phyloP scores from a whole-genome alignment of 2,888 invertebrate species.

The Prostheceraeus crozeri region DNA sequence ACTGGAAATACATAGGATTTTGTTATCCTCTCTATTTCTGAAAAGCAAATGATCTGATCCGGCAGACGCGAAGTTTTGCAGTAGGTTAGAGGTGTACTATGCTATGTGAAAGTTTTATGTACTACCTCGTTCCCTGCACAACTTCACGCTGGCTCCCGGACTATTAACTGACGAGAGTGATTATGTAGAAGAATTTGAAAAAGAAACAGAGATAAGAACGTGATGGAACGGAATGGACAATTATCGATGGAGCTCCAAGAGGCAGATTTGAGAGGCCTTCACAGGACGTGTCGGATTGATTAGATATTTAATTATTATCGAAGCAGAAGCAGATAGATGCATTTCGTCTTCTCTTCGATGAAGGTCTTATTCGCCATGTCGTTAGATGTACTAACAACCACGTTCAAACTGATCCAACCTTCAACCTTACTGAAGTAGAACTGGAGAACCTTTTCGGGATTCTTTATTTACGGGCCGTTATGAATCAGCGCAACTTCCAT shows the following conservation, averaged over 20 bases:
- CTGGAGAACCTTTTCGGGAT: slow-evolving; percentile 12
- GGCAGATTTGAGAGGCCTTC: slow-evolving; percentile 1
- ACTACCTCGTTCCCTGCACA: no score
- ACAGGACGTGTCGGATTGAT: not conserved
- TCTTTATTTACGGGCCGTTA: slow-evolving; percentile 6
- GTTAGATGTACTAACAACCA: slow-evolving; percentile 3
- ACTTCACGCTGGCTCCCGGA: no score
- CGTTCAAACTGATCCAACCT: slow-evolving; percentile 17
- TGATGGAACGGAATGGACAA: not conserved
- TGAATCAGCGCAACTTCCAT: slow-evolving; percentile 15
- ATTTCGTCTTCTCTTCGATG: slow-evolving; percentile 9
- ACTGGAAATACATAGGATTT: no score
- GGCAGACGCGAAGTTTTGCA: no score
- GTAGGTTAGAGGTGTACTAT: no score
- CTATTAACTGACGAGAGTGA: slow-evolving; percentile 8
- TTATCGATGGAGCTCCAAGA: slow-evolving; percentile 3
- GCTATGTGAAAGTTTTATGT: no score
- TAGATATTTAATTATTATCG: not conserved
- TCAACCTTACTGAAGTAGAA: slow-evolving; percentile 23
- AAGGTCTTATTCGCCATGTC: slow-evolving; percentile 18
- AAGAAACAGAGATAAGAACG: slow-evolving; percentile 7
- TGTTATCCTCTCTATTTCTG: no score
- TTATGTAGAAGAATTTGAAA: slow-evolving; percentile 19
- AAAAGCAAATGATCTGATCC: no score
- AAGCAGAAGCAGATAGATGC: slow-evolving; percentile 15